Conservation (phyloP, 1,140 invertebrate species). For the Eumaeus atala region DNA sequence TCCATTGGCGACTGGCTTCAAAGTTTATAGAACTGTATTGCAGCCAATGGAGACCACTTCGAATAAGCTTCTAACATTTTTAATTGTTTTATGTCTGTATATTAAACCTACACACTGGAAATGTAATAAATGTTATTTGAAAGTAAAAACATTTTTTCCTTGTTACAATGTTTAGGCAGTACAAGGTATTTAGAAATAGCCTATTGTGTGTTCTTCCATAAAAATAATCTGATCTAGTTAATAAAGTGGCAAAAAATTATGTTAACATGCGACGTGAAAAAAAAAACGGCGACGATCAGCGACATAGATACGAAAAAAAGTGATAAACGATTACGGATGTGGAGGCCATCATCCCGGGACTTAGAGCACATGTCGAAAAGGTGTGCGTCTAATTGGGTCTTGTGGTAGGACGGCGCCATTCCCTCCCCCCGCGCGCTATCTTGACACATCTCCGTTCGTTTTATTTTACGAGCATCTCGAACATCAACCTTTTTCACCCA, state of each 20-base stretch:
- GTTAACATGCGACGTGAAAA: conserved; percentile 14
- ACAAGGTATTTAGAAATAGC: too few species aligned
- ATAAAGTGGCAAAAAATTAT: conserved; percentile 4
- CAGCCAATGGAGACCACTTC: too few species aligned
- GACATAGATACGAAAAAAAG: conserved; percentile 35
- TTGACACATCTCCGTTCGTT: conserved; percentile 70
- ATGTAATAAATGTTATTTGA: too few species aligned
- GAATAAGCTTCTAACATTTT: too few species aligned
- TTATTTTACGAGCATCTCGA: conserved; percentile 63
- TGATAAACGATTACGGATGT: conserved; percentile 65
- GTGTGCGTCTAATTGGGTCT: conserved; percentile 70
- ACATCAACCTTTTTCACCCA: conserved; percentile 51
- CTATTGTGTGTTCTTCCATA: too few species aligned
- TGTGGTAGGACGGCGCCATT: conserved; percentile 41
- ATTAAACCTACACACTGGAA: too few species aligned
- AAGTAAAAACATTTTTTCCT: too few species aligned
- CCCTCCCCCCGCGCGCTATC: conserved; percentile 62
- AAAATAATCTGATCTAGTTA: not conserved
- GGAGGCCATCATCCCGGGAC: conserved; percentile 45
- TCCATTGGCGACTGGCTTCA: too few species aligned
- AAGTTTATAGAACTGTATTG: too few species aligned
- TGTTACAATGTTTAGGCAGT: too few species aligned
- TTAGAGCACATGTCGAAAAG: conserved; percentile 67
- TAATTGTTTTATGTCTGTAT: too few species aligned
- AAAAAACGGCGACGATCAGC: conserved; percentile 20